Conservation (phyloP, 2,113 vertebrate genomes). For the Callipepla squamata region DNA sequence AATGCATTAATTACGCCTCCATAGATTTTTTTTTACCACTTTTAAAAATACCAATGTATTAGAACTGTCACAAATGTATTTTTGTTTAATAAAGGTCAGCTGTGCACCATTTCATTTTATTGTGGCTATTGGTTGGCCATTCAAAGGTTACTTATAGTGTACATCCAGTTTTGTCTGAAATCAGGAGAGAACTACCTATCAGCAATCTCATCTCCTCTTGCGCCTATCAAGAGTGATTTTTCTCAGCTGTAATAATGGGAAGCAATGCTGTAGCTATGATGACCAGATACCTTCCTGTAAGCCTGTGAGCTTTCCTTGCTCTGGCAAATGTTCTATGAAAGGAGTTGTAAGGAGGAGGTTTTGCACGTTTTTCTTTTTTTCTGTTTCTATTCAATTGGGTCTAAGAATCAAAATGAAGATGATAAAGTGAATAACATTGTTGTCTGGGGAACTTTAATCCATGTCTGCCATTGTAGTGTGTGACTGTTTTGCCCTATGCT, state of each 20-base stretch:
- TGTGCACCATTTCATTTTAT: neutral
- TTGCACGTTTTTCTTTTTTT: neutral
- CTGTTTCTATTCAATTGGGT: neutral
- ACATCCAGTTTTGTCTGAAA: neutral
- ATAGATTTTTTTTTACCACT: neutral
- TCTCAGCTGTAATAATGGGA: neutral
- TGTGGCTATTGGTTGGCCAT: neutral
- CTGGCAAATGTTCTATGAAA: neutral
- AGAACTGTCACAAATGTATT: neutral
- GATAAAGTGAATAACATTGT: neutral
- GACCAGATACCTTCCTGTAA: neutral
- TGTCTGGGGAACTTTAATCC: neutral
- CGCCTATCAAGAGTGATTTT: neutral
- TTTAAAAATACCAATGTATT: neutral
- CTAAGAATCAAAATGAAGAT: neutral
- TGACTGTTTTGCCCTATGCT: neutral
- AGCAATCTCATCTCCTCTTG: neutral
- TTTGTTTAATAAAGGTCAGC: neutral
- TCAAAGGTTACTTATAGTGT: neutral
- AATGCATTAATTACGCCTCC: neutral
- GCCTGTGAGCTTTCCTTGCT: neutral
- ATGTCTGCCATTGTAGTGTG: neutral
- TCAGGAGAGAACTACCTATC: fast-evolving
- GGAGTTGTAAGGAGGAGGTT: neutral
- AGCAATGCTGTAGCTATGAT: neutral